Evolutionary conservation across 2,113 vertebrate genomes (phyloP).

Genomic region (Chiloscyllium plagiosum): DNA sequence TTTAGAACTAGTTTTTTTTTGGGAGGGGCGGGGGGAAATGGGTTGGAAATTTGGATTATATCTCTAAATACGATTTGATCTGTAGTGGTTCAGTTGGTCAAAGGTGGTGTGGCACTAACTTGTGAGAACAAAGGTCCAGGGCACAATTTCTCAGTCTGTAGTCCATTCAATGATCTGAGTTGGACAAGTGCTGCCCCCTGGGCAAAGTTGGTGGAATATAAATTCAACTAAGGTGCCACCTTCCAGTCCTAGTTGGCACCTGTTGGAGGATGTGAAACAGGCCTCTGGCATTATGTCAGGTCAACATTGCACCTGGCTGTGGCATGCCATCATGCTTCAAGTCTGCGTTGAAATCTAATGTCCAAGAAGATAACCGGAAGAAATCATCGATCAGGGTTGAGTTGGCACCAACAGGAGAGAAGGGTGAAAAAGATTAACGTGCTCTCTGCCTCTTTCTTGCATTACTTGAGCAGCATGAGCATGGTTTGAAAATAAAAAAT

Average conservation of each 20-base stretch:
- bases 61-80: background rate
- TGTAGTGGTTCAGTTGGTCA: background rate
- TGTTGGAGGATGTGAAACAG: background rate
- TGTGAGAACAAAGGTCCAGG: background rate
- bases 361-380: constrained; percentile 39
- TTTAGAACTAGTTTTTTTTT: background rate
- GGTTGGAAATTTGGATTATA: background rate
- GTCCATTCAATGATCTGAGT: background rate
- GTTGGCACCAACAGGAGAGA: background rate
- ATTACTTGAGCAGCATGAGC: too few relatives aligned
- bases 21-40: background rate
- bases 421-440: background rate
- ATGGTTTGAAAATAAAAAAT: background rate
- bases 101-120: background rate
- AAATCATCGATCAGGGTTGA: background rate
- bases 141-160: background rate
- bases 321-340: constrained; percentile 45
- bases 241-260: background rate
- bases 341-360: constrained; percentile 52
- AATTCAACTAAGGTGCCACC: too few relatives aligned
- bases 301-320: constrained; percentile 37
- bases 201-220: background rate
- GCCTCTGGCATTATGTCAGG: background rate
- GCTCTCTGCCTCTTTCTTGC: too few relatives aligned
- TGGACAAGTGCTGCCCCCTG: background rate